Base-by-base conservation (phyloP, 2,888 invertebrate species). In the Acleris laterana region DNA sequence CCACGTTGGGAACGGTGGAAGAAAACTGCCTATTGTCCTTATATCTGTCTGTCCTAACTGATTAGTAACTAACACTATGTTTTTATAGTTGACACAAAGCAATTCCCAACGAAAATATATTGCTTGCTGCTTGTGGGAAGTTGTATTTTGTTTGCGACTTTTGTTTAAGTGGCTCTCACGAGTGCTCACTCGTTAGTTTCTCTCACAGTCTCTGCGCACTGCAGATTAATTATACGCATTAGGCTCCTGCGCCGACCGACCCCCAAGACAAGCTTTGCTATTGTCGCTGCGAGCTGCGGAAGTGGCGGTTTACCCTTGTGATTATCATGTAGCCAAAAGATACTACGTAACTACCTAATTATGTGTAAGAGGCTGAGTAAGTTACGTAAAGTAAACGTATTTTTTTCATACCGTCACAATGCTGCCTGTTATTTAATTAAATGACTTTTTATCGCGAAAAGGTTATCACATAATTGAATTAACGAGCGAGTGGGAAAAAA, bases 101-200 rank as follows among this genome's bases (percentile, higher is more conserved):
- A 76, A 81, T 89, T 88, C 87, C 77, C 87, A 87, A 85, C 85
- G 77, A 82, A 80, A 78, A 71, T 72, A 60, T 68, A 69, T 72
- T 75, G 74, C 79, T 70, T 75, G 74, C 79, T 70, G 73, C 77
- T 81, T 82, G 87, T 90, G 91, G 81, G 90, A 91, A 89, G 82
- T 79, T 72, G 75, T 80, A 82, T 83, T 85, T 82, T 77, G 79
- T 85, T 82, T 77, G 79, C 78, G 77, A 82, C 80, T 87, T 85
- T 84, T 84, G 84, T 87, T 85, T 79, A 83, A 77, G 74, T 72
- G 73, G 77, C 82, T 89, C 90, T 83, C 91, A 90, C 89, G 89
- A 80, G 80, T 62, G 56, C 58, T 56, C 59, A 52, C 50, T 82
- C 80, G 82, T 84, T 81, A 81, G 74, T 78, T 81, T 81, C 57